These are phyloP conservation scores for Drosophila incognita DNA, from an alignment of 2,888 invertebrate species.

Conservation along the genomic window DNA sequence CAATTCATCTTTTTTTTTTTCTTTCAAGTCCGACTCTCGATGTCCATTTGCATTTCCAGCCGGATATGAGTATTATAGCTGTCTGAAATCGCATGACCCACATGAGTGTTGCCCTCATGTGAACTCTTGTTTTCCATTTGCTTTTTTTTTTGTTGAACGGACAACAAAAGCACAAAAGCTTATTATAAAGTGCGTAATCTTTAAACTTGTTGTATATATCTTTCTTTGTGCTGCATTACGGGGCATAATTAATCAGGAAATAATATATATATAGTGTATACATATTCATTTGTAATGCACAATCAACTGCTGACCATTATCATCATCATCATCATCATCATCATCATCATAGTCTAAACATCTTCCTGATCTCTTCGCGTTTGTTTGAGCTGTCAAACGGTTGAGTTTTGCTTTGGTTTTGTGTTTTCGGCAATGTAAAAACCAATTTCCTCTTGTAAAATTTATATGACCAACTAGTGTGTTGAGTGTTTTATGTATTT, in stretches of 20 bases:
- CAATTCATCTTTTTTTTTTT: slow-evolving; percentile 37
- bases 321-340: slow-evolving; percentile 11
- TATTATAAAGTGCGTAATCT: slow-evolving; percentile 52
- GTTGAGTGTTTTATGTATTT: slow-evolving; percentile 30
- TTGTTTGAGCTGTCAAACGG: slow-evolving; percentile 18
- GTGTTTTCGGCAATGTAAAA: slow-evolving; percentile 17
- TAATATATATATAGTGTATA: slow-evolving; percentile 55
- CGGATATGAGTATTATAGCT: slow-evolving; percentile 45
- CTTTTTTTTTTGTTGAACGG: not conserved
- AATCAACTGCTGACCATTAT: slow-evolving; percentile 25
- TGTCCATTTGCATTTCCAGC: slow-evolving; percentile 47
- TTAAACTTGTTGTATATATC: slow-evolving; percentile 30
- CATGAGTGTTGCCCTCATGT: slow-evolving; percentile 34
- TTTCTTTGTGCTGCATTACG: slow-evolving; percentile 47
- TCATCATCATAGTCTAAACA: slow-evolving; percentile 4
- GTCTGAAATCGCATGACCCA: slow-evolving; percentile 48
- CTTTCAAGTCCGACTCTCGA: not conserved
- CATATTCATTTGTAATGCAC: slow-evolving; percentile 29
- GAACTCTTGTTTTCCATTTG: slow-evolving; percentile 14
- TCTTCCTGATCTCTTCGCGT: slow-evolving; percentile 22
- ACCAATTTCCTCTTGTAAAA: slow-evolving; percentile 44
- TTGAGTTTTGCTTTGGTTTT: slow-evolving; percentile 14
- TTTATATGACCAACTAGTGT: slow-evolving; percentile 32
- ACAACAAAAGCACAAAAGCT: slow-evolving; percentile 29
- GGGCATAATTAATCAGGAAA: slow-evolving; percentile 76